A percentile compares a stretch with the other conserved stretches of the same genome.
These are phyloP conservation scores for Ceratosolen fusciceps DNA, from an alignment of 1,140 invertebrate species.

Conservation along the genomic window DNA sequence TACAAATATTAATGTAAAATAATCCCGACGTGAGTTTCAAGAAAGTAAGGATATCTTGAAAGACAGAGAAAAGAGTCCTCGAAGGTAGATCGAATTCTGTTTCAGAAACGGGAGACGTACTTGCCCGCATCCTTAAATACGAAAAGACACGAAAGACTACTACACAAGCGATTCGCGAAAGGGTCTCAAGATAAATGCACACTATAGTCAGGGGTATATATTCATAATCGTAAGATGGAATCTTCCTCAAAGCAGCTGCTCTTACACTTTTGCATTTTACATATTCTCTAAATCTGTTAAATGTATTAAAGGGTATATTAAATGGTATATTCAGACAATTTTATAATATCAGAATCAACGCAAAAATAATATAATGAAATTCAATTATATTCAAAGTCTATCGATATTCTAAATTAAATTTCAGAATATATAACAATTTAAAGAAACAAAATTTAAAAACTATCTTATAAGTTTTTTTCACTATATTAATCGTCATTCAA, in stretches of 20 bases:
- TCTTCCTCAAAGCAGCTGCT: constrained; percentile 48
- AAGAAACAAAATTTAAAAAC: no score
- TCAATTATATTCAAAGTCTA: no score
- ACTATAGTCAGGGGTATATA: neutral
- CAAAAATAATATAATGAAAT: no score
- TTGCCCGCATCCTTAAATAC: constrained; percentile 42
- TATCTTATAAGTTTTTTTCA: no score
- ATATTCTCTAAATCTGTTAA: neutral
- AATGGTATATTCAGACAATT: neutral
- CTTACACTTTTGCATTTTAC: neutral
- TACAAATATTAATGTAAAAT: no score
- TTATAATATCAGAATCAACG: no score
- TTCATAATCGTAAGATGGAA: constrained; percentile 52
- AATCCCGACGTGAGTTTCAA: neutral
- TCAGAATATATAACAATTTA: no score
- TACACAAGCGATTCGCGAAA: constrained; percentile 16
- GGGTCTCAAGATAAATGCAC: neutral
- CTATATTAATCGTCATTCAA: no score
- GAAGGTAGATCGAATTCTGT: constrained; percentile 41
- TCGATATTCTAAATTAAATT: no score
- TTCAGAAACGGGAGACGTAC: constrained; percentile 38
- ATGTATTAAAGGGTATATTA: neutral
- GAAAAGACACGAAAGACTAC: constrained; percentile 28
- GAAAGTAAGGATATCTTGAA: neutral
- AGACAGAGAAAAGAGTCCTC: constrained; percentile 41